Evolutionary conservation across 2,113 vertebrate genomes (phyloP).

Genomic region (Pomatostomus ruficeps): DNA sequence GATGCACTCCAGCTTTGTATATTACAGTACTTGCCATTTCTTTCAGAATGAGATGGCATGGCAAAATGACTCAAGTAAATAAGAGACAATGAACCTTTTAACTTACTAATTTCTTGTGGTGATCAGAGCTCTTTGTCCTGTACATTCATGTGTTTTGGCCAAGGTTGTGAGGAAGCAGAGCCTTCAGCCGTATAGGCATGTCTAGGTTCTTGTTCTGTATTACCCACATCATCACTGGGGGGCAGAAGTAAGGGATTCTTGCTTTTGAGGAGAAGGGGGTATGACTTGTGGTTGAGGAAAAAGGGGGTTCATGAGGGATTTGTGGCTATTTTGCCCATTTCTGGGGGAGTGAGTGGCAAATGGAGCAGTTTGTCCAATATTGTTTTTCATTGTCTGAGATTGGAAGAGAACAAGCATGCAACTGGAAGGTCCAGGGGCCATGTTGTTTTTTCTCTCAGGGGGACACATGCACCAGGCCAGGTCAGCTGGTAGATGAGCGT

Average conservation of each 20-base stretch:
- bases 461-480: too few species aligned
- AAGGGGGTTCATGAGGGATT: not conserved
- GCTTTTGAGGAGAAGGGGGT: not conserved
- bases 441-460: not conserved
- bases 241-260: not conserved
- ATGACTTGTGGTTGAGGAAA: not conserved
- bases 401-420: not conserved
- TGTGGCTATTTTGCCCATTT: not conserved
- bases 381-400: not conserved
- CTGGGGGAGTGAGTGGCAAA: not conserved
- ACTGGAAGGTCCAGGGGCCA: accelerated
- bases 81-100: not conserved
- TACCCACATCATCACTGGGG: not conserved
- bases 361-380: not conserved
- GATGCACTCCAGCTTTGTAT: not conserved
- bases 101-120: not conserved
- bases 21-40: not conserved
- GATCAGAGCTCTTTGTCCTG: not conserved
- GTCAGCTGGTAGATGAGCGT: not conserved
- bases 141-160: not conserved
- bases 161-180: not conserved
- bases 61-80: not conserved
- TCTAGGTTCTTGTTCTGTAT: not conserved
- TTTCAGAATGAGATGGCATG: not conserved
- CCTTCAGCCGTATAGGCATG: too few species aligned